Conservation (phyloP, 2,888 invertebrate genomes). For the Pandemis corylana region DNA sequence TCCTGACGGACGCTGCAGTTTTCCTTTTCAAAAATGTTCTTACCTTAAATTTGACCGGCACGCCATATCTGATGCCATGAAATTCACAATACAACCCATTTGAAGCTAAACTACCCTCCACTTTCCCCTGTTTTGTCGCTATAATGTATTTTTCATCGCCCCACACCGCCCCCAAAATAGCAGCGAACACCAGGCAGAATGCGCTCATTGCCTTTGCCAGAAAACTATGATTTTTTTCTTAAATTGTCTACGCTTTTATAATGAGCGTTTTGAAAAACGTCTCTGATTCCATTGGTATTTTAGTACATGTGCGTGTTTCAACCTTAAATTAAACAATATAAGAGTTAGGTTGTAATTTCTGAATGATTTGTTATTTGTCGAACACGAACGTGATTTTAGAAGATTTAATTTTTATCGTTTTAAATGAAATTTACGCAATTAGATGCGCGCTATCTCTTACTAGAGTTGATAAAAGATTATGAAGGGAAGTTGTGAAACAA, state of each 20-base stretch:
- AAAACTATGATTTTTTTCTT: slow-evolving; percentile 27
- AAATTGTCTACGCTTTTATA: slow-evolving; percentile 29
- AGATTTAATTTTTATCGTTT: slow-evolving; percentile 21
- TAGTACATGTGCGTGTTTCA: background rate
- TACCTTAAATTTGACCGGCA: slow-evolving; percentile 69
- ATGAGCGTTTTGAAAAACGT: slow-evolving; percentile 16
- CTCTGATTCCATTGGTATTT: background rate
- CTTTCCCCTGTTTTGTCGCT: slow-evolving; percentile 71
- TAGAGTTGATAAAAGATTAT: slow-evolving; percentile 28
- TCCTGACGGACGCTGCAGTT: no score
- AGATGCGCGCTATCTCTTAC: slow-evolving; percentile 16
- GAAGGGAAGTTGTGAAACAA: slow-evolving; percentile 11
- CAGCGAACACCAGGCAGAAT: slow-evolving; percentile 50
- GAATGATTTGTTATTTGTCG: background rate
- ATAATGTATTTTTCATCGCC: slow-evolving; percentile 59
- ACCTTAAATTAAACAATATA: background rate
- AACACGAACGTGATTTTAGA: slow-evolving; percentile 17
- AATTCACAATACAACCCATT: slow-evolving; percentile 72
- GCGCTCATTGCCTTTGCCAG: slow-evolving; percentile 41
- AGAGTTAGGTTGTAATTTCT: background rate
- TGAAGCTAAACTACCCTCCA: slow-evolving; percentile 67
- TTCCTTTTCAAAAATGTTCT: slow-evolving; percentile 45
- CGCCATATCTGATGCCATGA: slow-evolving; percentile 71
- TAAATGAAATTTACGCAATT: slow-evolving; percentile 26
- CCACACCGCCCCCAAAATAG: slow-evolving; percentile 50